phyloP scores from a whole-genome alignment of 2,888 invertebrate species.

The Aricia artaxerxes region DNA sequence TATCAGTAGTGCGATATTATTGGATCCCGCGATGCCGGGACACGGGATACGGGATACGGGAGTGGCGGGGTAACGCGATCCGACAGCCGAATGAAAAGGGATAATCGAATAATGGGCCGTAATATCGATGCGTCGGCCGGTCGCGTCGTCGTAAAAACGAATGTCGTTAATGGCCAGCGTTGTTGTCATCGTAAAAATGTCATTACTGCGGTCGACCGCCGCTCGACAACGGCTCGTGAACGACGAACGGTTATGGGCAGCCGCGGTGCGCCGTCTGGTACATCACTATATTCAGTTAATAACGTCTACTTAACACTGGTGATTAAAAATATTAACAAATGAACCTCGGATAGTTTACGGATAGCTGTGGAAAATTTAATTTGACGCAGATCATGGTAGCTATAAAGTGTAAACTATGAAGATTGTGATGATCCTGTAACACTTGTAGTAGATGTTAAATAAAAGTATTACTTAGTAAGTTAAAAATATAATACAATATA shows the following conservation, averaged over 20 bases:
- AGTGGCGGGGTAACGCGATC: not conserved
- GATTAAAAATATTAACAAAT: not conserved
- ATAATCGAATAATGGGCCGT: conserved; percentile 21
- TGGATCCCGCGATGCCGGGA: not conserved
- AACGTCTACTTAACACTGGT: not conserved
- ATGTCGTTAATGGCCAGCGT: conserved; percentile 1
- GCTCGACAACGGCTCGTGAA: not conserved
- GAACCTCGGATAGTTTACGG: no score
- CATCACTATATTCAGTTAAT: not conserved
- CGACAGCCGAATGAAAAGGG: conserved; percentile 19
- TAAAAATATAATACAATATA: no score
- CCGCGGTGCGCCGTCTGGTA: not conserved
- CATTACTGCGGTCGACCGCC: conserved; percentile 7
- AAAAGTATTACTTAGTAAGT: no score
- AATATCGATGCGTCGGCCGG: not conserved
- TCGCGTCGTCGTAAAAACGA: conserved; percentile 4
- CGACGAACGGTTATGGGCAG: not conserved
- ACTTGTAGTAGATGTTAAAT: no score
- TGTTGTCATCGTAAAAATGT: conserved; percentile 13
- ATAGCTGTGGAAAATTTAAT: no score
- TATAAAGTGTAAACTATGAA: no score
- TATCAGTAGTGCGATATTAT: not conserved
- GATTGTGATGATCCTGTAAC: no score
- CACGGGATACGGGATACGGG: not conserved
- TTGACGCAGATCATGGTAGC: no score